These are phyloP conservation scores for Unio pictorum DNA, from an alignment of 2,888 invertebrate species.

Conservation along the genomic window DNA sequence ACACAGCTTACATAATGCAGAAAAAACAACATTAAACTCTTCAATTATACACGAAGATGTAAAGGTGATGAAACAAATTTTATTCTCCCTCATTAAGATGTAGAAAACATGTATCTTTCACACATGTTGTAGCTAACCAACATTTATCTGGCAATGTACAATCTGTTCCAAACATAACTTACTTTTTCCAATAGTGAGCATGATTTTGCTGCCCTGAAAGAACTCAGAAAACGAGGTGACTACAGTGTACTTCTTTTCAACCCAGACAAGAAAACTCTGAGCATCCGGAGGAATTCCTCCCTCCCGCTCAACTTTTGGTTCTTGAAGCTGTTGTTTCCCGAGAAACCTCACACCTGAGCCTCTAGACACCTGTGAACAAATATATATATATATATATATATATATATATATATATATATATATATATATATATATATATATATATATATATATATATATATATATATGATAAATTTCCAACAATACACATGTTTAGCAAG, in stretches of 20 bases:
- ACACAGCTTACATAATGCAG: too few relatives aligned
- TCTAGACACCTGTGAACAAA: constrained; percentile 35
- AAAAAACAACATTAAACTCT: too few relatives aligned
- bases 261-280: constrained; percentile 39
- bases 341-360: constrained; percentile 40
- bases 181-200: constrained; percentile 54
- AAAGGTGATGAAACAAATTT: too few relatives aligned
- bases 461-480: not conserved
- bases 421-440: not conserved
- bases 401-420: not conserved
- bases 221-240: constrained; percentile 53
- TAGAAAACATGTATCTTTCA: too few relatives aligned
- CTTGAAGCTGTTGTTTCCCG: constrained; percentile 11
- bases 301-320: constrained; percentile 7
- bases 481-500: too few relatives aligned
- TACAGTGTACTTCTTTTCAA: constrained; percentile 30
- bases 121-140: too few relatives aligned
- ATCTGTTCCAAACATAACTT: constrained; percentile 8
- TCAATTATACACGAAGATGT: too few relatives aligned
- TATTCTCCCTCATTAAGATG: too few relatives aligned
- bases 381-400: not conserved
- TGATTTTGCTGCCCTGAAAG: constrained; percentile 39
- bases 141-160: too few relatives aligned
- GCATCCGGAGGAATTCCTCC: constrained; percentile 14
- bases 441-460: not conserved